Percentiles rank a stretch among this genome's conserved stretches.
phyloP scores from a whole-genome alignment of 2,113 vertebrate genomes.

The Edolisoma coerulescens region DNA sequence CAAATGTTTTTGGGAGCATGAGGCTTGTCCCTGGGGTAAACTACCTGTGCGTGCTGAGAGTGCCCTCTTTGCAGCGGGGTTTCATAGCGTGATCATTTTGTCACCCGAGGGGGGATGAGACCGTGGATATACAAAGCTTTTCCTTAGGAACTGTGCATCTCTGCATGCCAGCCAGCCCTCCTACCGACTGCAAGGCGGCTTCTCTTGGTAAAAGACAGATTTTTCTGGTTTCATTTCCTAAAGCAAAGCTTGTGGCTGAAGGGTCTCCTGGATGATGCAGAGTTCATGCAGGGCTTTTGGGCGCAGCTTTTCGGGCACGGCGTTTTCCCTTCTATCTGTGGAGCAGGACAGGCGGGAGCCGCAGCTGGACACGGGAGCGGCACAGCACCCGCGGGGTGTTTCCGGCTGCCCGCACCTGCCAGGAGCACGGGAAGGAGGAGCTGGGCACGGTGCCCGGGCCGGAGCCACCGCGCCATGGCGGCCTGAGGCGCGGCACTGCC shows the following conservation, averaged over 20 bases:
- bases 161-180: not conserved
- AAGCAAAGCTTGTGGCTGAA: not conserved
- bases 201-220: not conserved
- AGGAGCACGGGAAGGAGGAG: not conserved
- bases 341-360: not conserved
- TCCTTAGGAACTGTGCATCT: not conserved
- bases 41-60: not conserved
- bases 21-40: not conserved
- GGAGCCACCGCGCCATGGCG: not conserved
- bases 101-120: not conserved
- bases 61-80: rapidly evolving
- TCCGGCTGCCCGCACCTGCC: not conserved
- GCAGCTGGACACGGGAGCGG: not conserved
- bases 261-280: not conserved
- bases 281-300: not conserved
- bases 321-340: not conserved
- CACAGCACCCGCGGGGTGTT: not conserved
- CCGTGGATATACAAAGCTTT: not conserved
- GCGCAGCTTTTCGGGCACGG: rapidly evolving
- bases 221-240: not conserved
- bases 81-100: rapidly evolving
- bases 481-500: not conserved
- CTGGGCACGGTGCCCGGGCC: not conserved
- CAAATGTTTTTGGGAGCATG: not conserved
- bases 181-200: not conserved